Evolutionary conservation across 2,113 vertebrate species (phyloP).

Genomic region (Embiotoca jacksoni): DNA sequence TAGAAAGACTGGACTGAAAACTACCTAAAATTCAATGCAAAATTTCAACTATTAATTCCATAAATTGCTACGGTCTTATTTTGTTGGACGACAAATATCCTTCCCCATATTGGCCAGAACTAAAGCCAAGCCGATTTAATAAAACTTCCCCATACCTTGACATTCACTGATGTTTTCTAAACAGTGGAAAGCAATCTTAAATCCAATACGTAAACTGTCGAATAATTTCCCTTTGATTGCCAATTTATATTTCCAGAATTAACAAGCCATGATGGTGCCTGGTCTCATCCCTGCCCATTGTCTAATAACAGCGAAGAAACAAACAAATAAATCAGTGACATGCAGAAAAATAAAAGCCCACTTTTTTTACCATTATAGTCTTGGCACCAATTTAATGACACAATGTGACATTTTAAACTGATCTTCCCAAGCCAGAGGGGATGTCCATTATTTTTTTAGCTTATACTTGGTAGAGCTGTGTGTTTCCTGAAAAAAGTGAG

Average conservation of each 20-base stretch:
- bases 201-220: not conserved
- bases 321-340: not conserved
- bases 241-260: too few species aligned
- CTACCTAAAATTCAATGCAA: not conserved
- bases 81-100: too few species aligned
- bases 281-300: not conserved
- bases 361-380: not conserved
- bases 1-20: not conserved
- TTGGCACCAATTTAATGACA: constrained; percentile 50
- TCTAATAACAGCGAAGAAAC: not conserved
- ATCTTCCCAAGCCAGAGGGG: constrained; percentile 6
- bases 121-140: not conserved
- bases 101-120: too few species aligned
- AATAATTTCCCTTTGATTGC: not conserved
- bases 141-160: not conserved
- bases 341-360: constrained; percentile 24
- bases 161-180: too few species aligned
- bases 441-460: constrained; percentile 2
- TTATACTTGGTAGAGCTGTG: constrained; percentile 6
- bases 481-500: constrained; percentile 40
- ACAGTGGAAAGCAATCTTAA: not conserved
- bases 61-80: not conserved
- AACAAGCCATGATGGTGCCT: too few species aligned
- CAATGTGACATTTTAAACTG: constrained; percentile 26
- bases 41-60: not conserved